Base-by-base conservation (phyloP, 2,888 invertebrate genomes). In the Rotaria magnacalcarata region DNA sequence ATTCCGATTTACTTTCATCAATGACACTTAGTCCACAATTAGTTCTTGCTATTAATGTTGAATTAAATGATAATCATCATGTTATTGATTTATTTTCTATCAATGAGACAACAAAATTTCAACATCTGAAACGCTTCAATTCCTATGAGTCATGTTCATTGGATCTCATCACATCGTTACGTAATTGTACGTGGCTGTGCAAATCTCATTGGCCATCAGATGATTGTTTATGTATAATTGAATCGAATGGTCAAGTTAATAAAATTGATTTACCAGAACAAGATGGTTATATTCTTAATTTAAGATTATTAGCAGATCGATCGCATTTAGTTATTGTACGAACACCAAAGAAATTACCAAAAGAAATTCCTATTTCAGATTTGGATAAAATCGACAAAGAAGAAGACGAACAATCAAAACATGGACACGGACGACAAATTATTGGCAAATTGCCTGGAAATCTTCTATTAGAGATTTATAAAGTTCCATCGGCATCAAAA, bases 21-120 rank as follows among this genome's bases (percentile, higher is more conserved):
- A 0, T 67, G n/a, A 14, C 19, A 41, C 34, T 67, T 41, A 67
- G 67, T 67, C 67, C 67, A 67, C 67, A 67, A 67, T 34, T 67
- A 34, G 24, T 27, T 27, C 67, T 67, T 67, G 67, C 34, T 67
- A 67, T 67, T 34, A 67, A 67, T 67, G 67, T 67, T 67, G 67
- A 67, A 34, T 34, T 67, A 34, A 41, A 34, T 19, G 7, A 67
- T 67, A 67, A 41, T 34, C 67, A 34, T 67, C 67, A 67, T 67
- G 34, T 67, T 67, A 67, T 67, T 67, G 67, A 67, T 67, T 27
- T 67, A 34, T 67, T 34, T 67, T 67, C 67, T 34, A 67, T 67
- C 16, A 19, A 8, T 27, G 14, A 67, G 34, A 34, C 14, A 41
- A 19, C 14, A 1, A 27, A 67, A 34, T 41, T 67, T 67, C 67